These are phyloP conservation scores for Temnopleurus reevesii DNA, from an alignment of 53 echinoderm and acorn worm species.

Conservation along the genomic window DNA sequence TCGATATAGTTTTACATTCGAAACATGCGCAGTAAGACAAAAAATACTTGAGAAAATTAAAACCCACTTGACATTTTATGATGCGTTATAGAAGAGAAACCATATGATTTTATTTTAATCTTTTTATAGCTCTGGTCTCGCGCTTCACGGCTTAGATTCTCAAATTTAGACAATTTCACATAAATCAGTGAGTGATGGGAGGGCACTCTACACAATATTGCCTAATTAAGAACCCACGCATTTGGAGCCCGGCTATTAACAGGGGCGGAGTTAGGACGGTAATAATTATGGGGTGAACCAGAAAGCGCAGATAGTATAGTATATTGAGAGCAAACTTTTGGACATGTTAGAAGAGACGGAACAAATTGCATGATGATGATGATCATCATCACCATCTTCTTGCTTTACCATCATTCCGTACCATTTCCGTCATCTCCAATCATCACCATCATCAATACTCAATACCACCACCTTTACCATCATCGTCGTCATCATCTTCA, in stretches of 20 bases:
- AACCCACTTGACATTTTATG: neutral
- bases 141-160: neutral
- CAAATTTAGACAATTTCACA: neutral
- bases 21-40: too few relatives aligned
- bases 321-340: too few relatives aligned
- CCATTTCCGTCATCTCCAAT: too few relatives aligned
- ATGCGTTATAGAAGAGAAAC: neutral
- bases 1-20: neutral
- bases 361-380: too few relatives aligned
- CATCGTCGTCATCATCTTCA: too few relatives aligned
- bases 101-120: neutral
- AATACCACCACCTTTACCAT: too few relatives aligned
- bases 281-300: too few relatives aligned
- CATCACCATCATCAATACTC: too few relatives aligned
- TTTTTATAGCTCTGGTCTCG: neutral
- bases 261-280: neutral
- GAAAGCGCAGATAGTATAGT: too few relatives aligned
- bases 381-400: too few relatives aligned
- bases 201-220: neutral
- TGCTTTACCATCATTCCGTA: too few relatives aligned
- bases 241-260: neutral
- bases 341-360: too few relatives aligned
- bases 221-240: slow-evolving; percentile 1
- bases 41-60: neutral
- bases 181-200: neutral